Evolutionary conservation across 2,113 vertebrate species (phyloP).

Genomic region (Microcebus tavaratra): DNA sequence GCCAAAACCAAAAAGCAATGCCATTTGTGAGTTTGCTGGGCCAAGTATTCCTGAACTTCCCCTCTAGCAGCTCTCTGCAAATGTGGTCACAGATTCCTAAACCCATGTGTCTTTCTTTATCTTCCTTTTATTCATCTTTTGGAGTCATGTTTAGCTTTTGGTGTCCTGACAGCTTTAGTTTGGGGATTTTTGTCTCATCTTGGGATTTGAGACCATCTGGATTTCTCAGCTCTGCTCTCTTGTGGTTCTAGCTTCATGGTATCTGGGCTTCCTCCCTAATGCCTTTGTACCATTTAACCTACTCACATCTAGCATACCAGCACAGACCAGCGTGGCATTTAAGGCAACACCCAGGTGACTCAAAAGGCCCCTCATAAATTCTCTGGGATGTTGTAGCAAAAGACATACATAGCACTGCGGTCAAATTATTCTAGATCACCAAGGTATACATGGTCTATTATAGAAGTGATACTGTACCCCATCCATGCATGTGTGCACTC

Average conservation of each 20-base stretch:
- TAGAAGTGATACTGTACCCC: neutral
- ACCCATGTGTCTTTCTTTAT: neutral
- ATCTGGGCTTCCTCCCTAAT: neutral
- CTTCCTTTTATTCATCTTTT: neutral
- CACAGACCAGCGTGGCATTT: neutral
- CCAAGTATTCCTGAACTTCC: neutral
- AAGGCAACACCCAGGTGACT: neutral
- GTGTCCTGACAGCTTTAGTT: neutral
- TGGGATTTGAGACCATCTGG: slow-evolving; percentile 2
- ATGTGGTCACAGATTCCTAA: neutral
- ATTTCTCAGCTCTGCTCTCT: neutral
- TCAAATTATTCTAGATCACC: neutral
- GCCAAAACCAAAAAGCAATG: neutral
- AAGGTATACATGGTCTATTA: neutral
- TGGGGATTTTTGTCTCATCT: slow-evolving; percentile 15
- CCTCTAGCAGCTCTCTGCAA: neutral
- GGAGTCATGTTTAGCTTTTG: slow-evolving; percentile 22
- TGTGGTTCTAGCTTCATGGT: neutral
- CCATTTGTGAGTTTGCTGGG: neutral
- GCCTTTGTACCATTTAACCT: neutral
- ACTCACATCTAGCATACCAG: neutral
- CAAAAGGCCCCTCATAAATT: neutral
- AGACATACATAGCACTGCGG: neutral
- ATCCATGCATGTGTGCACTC: too few species aligned
- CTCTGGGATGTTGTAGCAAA: neutral